Evolutionary conservation across 2,888 invertebrate genomes (phyloP), one percentile per base, ranked within the genome.

Genomic region (Drosophila mimetica): DNA sequence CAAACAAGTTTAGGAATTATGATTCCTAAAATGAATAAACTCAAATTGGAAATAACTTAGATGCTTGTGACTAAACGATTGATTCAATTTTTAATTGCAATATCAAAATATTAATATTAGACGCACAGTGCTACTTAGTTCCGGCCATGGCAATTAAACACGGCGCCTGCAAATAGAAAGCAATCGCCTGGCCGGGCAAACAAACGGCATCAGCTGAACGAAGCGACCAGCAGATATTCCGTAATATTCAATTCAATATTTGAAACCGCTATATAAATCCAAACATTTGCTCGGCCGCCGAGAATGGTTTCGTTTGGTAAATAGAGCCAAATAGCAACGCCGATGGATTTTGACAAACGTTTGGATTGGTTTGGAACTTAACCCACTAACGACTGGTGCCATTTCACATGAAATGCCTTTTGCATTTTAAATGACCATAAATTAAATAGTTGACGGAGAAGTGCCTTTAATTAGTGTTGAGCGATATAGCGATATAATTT

Each of bases 231-330:
- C 42, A 57, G 47, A 74, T 60, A 52, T 65, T 55, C 55, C 58
- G 55, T 65, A 67, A 73, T 70, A 78, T 72, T 74, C 74, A 65
- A 70, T 80, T 89, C 86, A 82, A 89, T 86, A 89, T 89, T 87
- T 84, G 80, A 89, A 89, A 88, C 89, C 90, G 86, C 88, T 82
- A 76, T 89, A 90, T 90, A 90, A 90, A 90, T 89, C 84, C 74
- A 79, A 84, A 77, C 80, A 79, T 85, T 89, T 88, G 86, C 79
- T 75, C 84, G 82, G 75, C 67, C 82, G 64, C 52, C 71, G 63
- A 51, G 48, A 41, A 58, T 16, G 48, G 76, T 69, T 65, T 63
- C 74, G 78, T 71, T 70, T 61, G 84, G 85, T 74, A 83, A 83
- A 83, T 70, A 39, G 86, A 55, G 46, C 58, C 14, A n/a, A 25